Evolutionary conservation across 1,140 invertebrate genomes (phyloP), one percentile per base, ranked within the genome.

Genomic region (Palaemon carinicauda): DNA sequence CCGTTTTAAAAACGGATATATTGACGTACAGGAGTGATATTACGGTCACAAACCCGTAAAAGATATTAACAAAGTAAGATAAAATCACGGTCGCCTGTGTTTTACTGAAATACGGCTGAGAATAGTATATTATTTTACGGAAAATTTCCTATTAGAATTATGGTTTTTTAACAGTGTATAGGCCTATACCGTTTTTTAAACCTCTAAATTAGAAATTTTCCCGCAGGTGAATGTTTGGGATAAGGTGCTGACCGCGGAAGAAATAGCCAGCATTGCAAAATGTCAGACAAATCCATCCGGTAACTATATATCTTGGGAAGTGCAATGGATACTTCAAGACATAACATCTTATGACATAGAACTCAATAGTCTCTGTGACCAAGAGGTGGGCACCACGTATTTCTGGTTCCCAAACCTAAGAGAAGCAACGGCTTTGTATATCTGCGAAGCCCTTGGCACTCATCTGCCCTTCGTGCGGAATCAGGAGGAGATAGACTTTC

Each of bases 171-270:
- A n/a, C n/a, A n/a, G n/a, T n/a, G n/a, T n/a, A n/a, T n/a, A n/a
- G n/a, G n/a, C n/a, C n/a, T n/a, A n/a, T n/a, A n/a, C n/a, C n/a
- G n/a, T n/a, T n/a, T n/a, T n/a, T n/a, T n/a, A n/a, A n/a, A n/a
- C n/a, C n/a, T n/a, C n/a, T 12, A 41, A 41, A 12, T 4, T 41
- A 9, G 41, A 41, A 9, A 3, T 41, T 41, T 4, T 41, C 12
- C 5, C 7, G 3, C 75, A 85, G 82, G 82, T 85, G n/a, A 85
- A 85, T n/a, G 82, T 85, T 21, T 85, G 82, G 82, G 82, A 85
- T 60, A 78, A 24, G 27, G 74, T 79, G 54, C 56, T 85, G 56
- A 79, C 41, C 27, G 75, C 51, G 5, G 74, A 69, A 24, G 82
- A 85, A n/a, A 79, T 85, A 41, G 21, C n/a, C 19, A 27, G 52